These are phyloP conservation scores for Sialis lutaria DNA, from an alignment of 2,888 invertebrate species.

Conservation along the genomic window DNA sequence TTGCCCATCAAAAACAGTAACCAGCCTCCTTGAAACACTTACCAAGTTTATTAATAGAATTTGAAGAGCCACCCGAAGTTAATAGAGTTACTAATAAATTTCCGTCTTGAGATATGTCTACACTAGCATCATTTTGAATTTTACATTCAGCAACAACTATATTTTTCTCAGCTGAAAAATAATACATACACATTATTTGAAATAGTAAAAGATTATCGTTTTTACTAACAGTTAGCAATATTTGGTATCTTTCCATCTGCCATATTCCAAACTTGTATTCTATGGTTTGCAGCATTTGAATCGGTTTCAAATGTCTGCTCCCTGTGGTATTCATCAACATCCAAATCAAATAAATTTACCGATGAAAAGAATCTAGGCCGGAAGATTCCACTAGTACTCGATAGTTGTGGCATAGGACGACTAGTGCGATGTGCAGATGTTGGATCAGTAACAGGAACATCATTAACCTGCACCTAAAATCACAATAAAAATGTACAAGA, in stretches of 20 bases:
- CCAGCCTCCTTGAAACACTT: conserved; percentile 14
- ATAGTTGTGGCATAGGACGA: conserved; percentile 9
- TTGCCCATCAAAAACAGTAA: too few species aligned
- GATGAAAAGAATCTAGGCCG: conserved; percentile 27
- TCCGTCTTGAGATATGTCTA: conserved; percentile 68
- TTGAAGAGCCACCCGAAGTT: conserved; percentile 48
- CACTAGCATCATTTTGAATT: conserved; percentile 75
- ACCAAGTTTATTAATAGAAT: conserved; percentile 56
- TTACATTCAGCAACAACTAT: conserved; percentile 65
- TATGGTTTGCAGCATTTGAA: conserved; percentile 43
- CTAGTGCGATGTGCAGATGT: conserved; percentile 12
- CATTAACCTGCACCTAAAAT: conserved; percentile 37
- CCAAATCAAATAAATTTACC: conserved; percentile 21
- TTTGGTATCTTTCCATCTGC: conserved; percentile 50
- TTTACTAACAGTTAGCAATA: conserved; percentile 47
- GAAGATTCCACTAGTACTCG: conserved; percentile 17
- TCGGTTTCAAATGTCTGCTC: conserved; percentile 17
- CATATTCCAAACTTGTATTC: conserved; percentile 77
- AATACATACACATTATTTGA: conserved; percentile 4
- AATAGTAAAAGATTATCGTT: background rate
- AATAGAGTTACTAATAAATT: conserved; percentile 57
- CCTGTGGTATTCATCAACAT: conserved; percentile 22
- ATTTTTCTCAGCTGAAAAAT: conserved; percentile 43
- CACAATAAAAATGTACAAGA: too few species aligned
- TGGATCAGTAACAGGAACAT: conserved; percentile 30